These are phyloP conservation scores for Anguilla rostrata DNA, from an alignment of 2,113 vertebrate genomes.

Conservation along the genomic window DNA sequence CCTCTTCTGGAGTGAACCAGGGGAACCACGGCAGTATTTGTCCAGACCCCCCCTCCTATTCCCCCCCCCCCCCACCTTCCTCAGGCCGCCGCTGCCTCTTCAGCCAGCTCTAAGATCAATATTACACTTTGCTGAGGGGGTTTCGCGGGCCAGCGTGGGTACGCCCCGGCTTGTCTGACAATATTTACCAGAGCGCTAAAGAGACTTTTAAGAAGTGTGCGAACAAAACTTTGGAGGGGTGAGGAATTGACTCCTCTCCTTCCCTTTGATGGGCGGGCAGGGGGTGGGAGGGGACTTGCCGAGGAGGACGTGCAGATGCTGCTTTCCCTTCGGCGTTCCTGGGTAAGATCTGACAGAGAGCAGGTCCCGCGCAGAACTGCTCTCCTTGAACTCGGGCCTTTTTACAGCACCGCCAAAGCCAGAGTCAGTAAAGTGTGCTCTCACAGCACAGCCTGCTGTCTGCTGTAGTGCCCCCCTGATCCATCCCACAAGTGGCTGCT, in stretches of 20 bases:
- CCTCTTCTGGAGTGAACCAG: constrained; percentile 73
- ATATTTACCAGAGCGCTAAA: constrained; percentile 52
- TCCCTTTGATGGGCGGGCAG: constrained; percentile 17
- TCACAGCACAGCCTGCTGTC: not conserved
- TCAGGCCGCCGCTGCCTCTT: constrained; percentile 60
- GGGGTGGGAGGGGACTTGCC: not conserved
- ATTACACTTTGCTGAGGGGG: constrained; percentile 69
- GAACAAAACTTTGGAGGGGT: constrained; percentile 43
- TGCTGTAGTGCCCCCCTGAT: not conserved
- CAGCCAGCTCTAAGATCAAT: constrained; percentile 72
- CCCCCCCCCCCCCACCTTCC: constrained; percentile 60
- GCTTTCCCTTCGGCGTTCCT: not conserved
- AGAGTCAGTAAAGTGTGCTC: not conserved
- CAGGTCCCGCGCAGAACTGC: not conserved
- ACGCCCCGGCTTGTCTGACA: constrained; percentile 56
- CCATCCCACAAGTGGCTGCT: not conserved
- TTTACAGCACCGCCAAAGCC: not conserved
- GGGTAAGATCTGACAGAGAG: not conserved
- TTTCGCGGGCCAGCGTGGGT: constrained; percentile 62
- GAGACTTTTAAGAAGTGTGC: constrained; percentile 45
- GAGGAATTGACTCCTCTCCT: constrained; percentile 34
- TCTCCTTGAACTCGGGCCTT: not conserved
- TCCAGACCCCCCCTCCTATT: constrained; percentile 71
- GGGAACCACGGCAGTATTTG: constrained; percentile 67
- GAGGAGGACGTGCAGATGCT: not conserved